Conservation (phyloP, 2,888 invertebrate species). For the Blastobasis adustella region DNA sequence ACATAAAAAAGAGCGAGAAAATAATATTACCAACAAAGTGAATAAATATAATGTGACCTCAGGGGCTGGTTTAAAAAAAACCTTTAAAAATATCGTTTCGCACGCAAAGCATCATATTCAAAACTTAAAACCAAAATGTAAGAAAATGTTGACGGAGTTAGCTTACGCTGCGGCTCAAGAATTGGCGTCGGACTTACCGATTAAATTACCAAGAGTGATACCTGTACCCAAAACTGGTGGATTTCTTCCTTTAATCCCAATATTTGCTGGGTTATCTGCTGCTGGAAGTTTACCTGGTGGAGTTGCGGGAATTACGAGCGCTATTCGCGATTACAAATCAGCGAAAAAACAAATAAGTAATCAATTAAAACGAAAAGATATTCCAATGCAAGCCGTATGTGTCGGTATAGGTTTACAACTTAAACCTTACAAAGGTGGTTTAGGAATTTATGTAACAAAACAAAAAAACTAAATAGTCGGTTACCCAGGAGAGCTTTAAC, state of each 20-base stretch:
- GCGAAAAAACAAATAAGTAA: too few species aligned
- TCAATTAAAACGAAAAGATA: too few species aligned
- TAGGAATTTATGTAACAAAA: constrained; percentile 23
- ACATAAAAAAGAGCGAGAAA: constrained; percentile 9
- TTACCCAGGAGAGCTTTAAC: constrained; percentile 4
- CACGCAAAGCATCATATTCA: constrained; percentile 7
- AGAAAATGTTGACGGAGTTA: constrained; percentile 12
- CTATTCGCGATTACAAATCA: too few species aligned
- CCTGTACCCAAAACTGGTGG: constrained; percentile 36
- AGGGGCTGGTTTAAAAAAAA: constrained; percentile 9
- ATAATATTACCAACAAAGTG: constrained; percentile 23
- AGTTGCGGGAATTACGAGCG: too few species aligned
- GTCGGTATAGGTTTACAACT: constrained; percentile 1
- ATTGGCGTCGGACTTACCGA: constrained; percentile 15
- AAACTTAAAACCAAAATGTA: constrained; percentile 13
- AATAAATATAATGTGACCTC: constrained; percentile 22
- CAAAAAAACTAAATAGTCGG: constrained; percentile 20
- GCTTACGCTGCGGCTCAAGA: constrained; percentile 13
- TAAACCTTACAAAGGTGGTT: background rate
- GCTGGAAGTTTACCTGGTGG: too few species aligned
- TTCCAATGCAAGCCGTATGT: background rate
- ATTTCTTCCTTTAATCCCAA: too few species aligned
- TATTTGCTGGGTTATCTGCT: too few species aligned
- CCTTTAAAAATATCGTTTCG: constrained; percentile 9
- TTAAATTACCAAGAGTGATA: constrained; percentile 23